phyloP scores from a whole-genome alignment of 2,888 invertebrate species.

The Criorhina ranunculi region DNA sequence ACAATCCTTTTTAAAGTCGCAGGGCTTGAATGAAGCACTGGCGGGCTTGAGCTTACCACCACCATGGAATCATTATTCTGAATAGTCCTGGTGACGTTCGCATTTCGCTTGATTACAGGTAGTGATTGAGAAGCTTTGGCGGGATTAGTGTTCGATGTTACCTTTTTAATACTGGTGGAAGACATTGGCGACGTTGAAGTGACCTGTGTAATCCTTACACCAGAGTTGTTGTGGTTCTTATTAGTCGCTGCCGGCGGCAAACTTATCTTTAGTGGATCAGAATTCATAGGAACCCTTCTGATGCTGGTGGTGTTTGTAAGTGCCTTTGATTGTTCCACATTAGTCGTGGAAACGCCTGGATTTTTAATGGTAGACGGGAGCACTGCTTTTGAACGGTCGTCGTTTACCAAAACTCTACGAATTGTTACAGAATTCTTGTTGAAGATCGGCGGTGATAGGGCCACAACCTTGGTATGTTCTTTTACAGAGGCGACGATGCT shows the following conservation, averaged over 20 bases:
- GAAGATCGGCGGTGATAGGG: conserved; percentile 49
- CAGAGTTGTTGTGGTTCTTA: conserved; percentile 38
- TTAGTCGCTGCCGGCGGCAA: background rate
- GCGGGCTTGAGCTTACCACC: conserved; percentile 12
- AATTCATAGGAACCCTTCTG: conserved; percentile 16
- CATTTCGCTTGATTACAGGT: conserved; percentile 37
- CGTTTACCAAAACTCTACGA: conserved; percentile 54
- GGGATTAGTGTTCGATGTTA: background rate
- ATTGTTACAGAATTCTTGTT: conserved; percentile 69
- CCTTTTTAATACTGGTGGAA: conserved; percentile 28
- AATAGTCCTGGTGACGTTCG: background rate
- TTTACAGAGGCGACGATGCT: conserved; percentile 51
- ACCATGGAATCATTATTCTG: background rate
- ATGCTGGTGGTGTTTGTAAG: conserved; percentile 30
- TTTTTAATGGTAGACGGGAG: conserved; percentile 4
- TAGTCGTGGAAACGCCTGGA: background rate
- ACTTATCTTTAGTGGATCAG: conserved; percentile 30
- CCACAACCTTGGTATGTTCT: conserved; percentile 33
- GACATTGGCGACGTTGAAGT: conserved; percentile 20
- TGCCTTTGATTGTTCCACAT: conserved; percentile 13
- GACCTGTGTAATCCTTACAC: conserved; percentile 37
- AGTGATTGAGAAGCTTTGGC: conserved; percentile 26
- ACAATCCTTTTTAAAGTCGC: conserved; percentile 49
- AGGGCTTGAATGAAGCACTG: conserved; percentile 11
- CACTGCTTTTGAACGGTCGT: conserved; percentile 47